Base-by-base conservation (phyloP, 2,888 invertebrate genomes). In the Heliconius ethilla region DNA sequence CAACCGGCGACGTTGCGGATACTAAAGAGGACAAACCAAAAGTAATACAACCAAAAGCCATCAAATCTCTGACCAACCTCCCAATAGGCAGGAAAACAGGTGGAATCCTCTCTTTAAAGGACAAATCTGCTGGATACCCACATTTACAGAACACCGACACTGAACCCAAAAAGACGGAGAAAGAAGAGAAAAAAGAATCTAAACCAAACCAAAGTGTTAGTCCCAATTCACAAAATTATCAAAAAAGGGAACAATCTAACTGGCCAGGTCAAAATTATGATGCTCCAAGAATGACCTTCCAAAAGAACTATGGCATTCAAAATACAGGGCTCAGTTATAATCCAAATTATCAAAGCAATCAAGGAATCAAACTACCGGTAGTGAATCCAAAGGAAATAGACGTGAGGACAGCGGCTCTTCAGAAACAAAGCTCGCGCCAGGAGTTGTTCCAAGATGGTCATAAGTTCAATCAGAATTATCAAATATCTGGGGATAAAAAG, bases 351-450 rank as follows among this genome's bases (percentile, higher is more conserved):
- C 87, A 84, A 29, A 87, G 85, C 82, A 88, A 85, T 59, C 90
- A 87, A 80, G 90, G 90, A 37, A 93, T 92, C 73, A 86, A 91
- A 15, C 83, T 95, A 15, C 93, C 95, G 0, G 95, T 95, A 0
- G 95, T 95, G 45, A 95, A 94, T 80, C 95, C 95, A 0, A 95
- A 94, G 78, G 95, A 95, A 83, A 95, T 95, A 4, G 95, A 95
- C 83, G 94, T 95, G 0, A 85, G 94, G n/a, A 90, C 94, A 0
- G 95, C 93, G 0, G 94, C 94, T 0, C 80, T 95, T 33, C 95
- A 95, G 83, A 94, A 94, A 70, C 95, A 94, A 80, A 94, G 87
- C 78, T 91, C 91, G 0, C 87, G 94, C 0, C 90, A 89, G 3
- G 94, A 94, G 27, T 80, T 91, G 67, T 91, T 91, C 88, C 92